Base-by-base conservation (phyloP, 2,797 vertebrate species). In the Astyanax mexicanus region DNA sequence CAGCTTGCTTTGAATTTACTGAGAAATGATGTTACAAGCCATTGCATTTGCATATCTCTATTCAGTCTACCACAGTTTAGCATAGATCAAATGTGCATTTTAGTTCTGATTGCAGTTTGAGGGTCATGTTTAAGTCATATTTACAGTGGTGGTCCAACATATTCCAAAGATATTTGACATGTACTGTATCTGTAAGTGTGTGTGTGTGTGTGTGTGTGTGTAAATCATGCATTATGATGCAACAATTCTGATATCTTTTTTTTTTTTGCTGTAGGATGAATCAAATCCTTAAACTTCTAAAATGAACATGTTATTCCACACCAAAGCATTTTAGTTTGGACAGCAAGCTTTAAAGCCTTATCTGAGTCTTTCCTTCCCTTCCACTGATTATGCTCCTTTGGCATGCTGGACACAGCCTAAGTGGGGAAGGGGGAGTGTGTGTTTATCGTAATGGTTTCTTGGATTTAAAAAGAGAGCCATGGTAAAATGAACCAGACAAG, bases 341-440 rank as follows among this genome's bases (percentile, higher is more conserved):
- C 15, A 70, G 35, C 27, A 45, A 55, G 49, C 58, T 38, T 77
- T 38, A 49, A 44, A 55, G 38, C 45, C 27, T 71, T 35, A 65
- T 57, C 17, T 27, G 17, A 69, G 29, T n/a, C n/a, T n/a, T n/a
- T n/a, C n/a, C n/a, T n/a, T n/a, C n/a, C 61, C 61, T 77, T 47
- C 15, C 38, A 40, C 1, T 21, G 49, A 77, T 77, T 47, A 23
- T 49, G 27, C 51, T 70, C 38, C 38, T 69, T 25, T 57, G 60
- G 68, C 49, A 57, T 57, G 38, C 19, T 1, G 25, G 21, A 23
- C 37, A 12, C 23, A 12, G 25, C 3, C 2, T 2, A 40, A 66
- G 38, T 4, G 15, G 69, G 29, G 4, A 17, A 64, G 40, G 19
- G 66, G 60, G 37, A 57, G n/a, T 35, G n/a, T 73, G 38, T 40